Evolutionary conservation across 2,888 invertebrate genomes (phyloP), one percentile per base, ranked within the genome.

Genomic region (Chirona hameri): DNA sequence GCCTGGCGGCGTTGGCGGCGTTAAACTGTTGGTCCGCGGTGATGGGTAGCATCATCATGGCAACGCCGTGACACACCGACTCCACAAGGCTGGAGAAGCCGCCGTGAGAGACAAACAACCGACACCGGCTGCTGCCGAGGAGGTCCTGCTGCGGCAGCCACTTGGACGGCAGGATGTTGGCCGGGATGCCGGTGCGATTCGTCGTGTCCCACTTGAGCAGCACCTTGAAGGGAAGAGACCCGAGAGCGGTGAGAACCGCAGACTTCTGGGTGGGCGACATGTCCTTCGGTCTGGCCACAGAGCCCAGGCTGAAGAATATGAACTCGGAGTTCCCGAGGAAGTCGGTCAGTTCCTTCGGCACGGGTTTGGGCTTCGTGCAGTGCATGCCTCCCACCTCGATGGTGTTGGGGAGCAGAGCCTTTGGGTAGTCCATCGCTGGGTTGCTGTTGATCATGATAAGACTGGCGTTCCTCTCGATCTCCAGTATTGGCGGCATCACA

Each of bases 131-230:
- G 65, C 9, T 14, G 65, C 65, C 65, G 12, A 65, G 65, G 27
- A 65, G 1, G 65, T 65, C 65, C 65, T 65, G 65, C 65, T 65
- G 65, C 10, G 57, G 57, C 57, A 57, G 57, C 57, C 57, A 57
- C 57, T 18, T 57, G 57, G 57, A 57, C 24, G 90, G 88, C 79
- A 90, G 88, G 0, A 93, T 88, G 87, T 93, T 93, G 82, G 90
- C 88, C 55, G 92, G 91, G 85, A 92, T 90, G 55, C 89, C 88
- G 0, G 89, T 88, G 84, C 91, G 86, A 5, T 90, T 88, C 48
- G 92, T 90, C 0, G 91, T 92, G 86, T 95, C 95, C 89, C 94
- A 95, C 87, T 95, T 95, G 95, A 95, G 95, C 0, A 95, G 88
- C 39, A 95, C 93, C 85, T 93, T 91, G 87, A 94, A 94, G 0